phyloP scores from a whole-genome alignment of 2,888 invertebrate species.

The Siphonodentalium dalli region DNA sequence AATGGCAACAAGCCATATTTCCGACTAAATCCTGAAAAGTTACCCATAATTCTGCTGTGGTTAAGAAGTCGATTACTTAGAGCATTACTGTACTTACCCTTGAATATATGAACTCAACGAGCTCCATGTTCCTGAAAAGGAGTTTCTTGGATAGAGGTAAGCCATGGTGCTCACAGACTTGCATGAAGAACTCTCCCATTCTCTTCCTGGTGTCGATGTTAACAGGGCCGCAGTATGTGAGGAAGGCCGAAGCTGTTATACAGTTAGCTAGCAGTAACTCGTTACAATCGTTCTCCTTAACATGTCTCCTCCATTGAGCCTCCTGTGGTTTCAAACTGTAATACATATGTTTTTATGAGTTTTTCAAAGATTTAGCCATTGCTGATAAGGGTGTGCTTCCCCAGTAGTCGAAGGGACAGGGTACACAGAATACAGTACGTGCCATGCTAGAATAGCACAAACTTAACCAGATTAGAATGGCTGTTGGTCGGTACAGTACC shows the following conservation, averaged over 20 bases:
- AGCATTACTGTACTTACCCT: conserved; percentile 54
- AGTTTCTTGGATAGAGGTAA: conserved; percentile 52
- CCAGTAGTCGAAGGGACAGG: too few relatives aligned
- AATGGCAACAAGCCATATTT: too few relatives aligned
- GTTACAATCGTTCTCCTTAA: conserved; percentile 58
- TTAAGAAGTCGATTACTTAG: too few relatives aligned
- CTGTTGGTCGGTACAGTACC: too few relatives aligned
- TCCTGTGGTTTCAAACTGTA: conserved; percentile 60
- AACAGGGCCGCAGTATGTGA: conserved; percentile 61
- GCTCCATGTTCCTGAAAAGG: conserved; percentile 55
- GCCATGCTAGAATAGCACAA: too few relatives aligned
- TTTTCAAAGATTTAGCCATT: too few relatives aligned
- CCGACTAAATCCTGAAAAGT: too few relatives aligned
- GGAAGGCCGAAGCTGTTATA: conserved; percentile 61
- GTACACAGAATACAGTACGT: too few relatives aligned
- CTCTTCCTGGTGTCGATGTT: conserved; percentile 58
- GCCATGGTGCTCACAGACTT: conserved; percentile 61
- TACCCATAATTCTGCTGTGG: too few relatives aligned
- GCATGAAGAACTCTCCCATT: conserved; percentile 62
- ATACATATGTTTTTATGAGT: too few relatives aligned
- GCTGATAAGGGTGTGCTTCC: too few relatives aligned
- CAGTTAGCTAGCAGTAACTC: conserved; percentile 62
- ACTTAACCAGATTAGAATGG: too few relatives aligned
- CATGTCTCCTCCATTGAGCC: conserved; percentile 55
- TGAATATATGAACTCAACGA: conserved; percentile 58